Evolutionary conservation across 2,888 invertebrate species (phyloP).

Genomic region (Tipula vernalis): DNA sequence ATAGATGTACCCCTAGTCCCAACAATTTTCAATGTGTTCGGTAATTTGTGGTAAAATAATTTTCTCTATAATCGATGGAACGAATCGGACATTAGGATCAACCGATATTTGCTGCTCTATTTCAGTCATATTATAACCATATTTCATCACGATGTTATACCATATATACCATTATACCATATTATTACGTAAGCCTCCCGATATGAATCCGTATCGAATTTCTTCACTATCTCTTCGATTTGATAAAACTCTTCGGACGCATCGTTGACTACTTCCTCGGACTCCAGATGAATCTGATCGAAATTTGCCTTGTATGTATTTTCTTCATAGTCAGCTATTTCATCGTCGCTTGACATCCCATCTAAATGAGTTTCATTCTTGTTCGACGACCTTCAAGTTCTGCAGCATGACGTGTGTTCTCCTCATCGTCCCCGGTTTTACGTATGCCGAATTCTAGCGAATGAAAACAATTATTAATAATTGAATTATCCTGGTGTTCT

Average conservation of each 20-base stretch:
- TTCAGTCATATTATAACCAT: slow-evolving; percentile 52
- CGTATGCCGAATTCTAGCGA: slow-evolving; percentile 22
- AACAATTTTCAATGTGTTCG: slow-evolving; percentile 63
- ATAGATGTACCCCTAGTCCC: too few species aligned
- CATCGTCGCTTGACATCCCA: slow-evolving; percentile 95
- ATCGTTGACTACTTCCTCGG: slow-evolving; percentile 67
- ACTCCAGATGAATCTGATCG: slow-evolving; percentile 52
- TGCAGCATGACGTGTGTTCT: slow-evolving; percentile 66
- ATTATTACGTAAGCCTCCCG: slow-evolving; percentile 83
- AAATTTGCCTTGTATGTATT: slow-evolving; percentile 47
- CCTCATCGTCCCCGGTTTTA: slow-evolving; percentile 46
- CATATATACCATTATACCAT: slow-evolving; percentile 84
- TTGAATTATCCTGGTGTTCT: neutral
- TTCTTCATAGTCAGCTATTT: slow-evolving; percentile 73
- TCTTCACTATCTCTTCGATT: slow-evolving; percentile 74
- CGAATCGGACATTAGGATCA: slow-evolving; percentile 74
- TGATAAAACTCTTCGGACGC: slow-evolving; percentile 81
- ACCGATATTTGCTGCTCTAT: slow-evolving; percentile 50
- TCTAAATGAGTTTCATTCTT: slow-evolving; percentile 67
- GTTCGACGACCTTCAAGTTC: slow-evolving; percentile 86
- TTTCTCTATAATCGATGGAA: slow-evolving; percentile 79
- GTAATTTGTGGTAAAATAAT: slow-evolving; percentile 79
- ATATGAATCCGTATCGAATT: slow-evolving; percentile 67
- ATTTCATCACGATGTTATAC: slow-evolving; percentile 62
- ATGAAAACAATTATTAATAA: slow-evolving; percentile 7